A percentile compares a stretch with the other conserved stretches of the same genome.
Evolutionary conservation across 2,113 vertebrate genomes (phyloP).

Genomic region (Notechis scutatus): DNA sequence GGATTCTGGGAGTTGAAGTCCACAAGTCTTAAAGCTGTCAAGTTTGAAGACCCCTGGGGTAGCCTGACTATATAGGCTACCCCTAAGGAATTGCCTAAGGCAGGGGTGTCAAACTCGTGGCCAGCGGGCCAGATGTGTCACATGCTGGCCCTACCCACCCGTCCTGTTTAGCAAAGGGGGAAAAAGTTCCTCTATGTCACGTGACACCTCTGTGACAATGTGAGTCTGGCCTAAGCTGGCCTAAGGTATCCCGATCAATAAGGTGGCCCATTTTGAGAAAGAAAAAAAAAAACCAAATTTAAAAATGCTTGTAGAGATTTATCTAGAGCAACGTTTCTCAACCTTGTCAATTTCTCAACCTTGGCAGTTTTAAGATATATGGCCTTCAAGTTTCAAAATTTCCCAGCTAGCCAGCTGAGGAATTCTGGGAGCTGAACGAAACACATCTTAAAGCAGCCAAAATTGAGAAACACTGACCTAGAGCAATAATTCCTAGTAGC

Average conservation of each 20-base stretch:
- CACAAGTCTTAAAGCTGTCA: no score
- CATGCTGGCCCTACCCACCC: no score
- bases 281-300: background rate
- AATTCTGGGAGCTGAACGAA: background rate
- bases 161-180: no score
- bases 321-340: background rate
- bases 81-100: background rate
- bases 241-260: background rate
- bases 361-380: background rate
- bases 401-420: background rate
- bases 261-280: background rate
- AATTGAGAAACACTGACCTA: background rate
- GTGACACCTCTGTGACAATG: no score
- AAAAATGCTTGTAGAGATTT: background rate
- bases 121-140: no score
- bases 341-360: background rate
- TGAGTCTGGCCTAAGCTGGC: background rate
- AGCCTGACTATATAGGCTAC: background rate
- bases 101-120: no score
- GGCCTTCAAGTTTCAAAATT: background rate
- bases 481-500: background rate
- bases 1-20: no score
- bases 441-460: background rate
- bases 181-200: no score
- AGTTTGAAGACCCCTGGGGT: background rate